Conservation (phyloP, 2,113 vertebrate genomes). For the Clarias macrocephalus region DNA sequence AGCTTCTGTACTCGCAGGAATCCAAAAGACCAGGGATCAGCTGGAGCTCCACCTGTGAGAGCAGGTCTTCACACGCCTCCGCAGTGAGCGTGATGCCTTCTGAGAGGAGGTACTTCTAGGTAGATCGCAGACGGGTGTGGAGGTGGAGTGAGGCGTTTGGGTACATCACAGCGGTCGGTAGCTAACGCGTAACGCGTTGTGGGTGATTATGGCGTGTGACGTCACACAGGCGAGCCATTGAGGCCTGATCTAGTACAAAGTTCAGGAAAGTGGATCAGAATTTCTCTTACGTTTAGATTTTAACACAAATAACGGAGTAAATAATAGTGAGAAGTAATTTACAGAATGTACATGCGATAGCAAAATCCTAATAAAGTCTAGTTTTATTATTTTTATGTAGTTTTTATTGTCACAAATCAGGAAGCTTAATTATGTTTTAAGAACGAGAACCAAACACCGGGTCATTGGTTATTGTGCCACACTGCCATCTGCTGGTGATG, state of each 20-base stretch:
- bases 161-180: too few relatives aligned
- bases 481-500: slow-evolving; percentile 64
- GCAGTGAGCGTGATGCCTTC: too few relatives aligned
- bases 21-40: too few relatives aligned
- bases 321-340: neutral
- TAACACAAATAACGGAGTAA: neutral
- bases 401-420: neutral
- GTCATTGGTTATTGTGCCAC: slow-evolving; percentile 5
- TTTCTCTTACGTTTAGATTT: neutral
- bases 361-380: neutral
- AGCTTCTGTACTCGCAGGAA: too few relatives aligned
- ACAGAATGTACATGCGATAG: neutral
- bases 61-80: too few relatives aligned
- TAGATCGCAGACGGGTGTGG: too few relatives aligned
- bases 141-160: too few relatives aligned
- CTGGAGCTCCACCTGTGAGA: too few relatives aligned
- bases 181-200: too few relatives aligned
- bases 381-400: neutral
- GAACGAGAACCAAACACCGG: neutral
- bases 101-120: too few relatives aligned
- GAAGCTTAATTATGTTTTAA: neutral
- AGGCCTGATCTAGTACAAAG: too few relatives aligned
- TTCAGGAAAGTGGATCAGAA: neutral
- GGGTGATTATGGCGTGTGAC: too few relatives aligned
- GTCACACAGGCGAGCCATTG: neutral